Evolutionary conservation across 2,113 vertebrate species (phyloP).

Genomic region (Motacilla tschutschensis): DNA sequence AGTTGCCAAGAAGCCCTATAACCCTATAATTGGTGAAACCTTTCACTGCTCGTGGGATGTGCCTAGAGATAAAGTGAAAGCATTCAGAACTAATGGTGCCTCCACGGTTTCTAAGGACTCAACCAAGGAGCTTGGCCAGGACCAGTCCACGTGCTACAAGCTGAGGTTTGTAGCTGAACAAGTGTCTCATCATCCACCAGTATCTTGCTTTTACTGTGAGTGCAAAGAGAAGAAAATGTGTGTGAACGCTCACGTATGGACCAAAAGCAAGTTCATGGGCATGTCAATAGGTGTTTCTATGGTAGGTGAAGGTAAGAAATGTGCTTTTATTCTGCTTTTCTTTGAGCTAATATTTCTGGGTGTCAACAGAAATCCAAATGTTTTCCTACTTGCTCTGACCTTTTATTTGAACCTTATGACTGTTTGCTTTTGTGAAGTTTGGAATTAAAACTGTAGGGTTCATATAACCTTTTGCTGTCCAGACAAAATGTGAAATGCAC

Average conservation of each 20-base stretch:
- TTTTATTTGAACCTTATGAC: background rate
- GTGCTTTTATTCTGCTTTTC: background rate
- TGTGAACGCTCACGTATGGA: constrained; percentile 90
- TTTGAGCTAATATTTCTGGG: background rate
- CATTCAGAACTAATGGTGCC: constrained; percentile 66
- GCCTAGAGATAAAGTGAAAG: constrained; percentile 83
- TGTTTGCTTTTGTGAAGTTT: background rate
- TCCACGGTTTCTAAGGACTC: constrained; percentile 51
- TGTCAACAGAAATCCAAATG: background rate
- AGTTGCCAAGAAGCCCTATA: constrained; percentile 96
- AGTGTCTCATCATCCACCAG: constrained; percentile 92
- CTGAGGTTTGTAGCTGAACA: constrained; percentile 92
- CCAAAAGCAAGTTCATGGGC: constrained; percentile 98
- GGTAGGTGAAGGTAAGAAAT: constrained; percentile 91
- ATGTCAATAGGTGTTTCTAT: constrained; percentile 97
- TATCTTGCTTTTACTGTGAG: constrained; percentile 96
- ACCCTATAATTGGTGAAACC: constrained; percentile 92
- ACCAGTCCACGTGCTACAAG: constrained; percentile 74
- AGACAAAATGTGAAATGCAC: background rate
- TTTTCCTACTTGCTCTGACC: background rate
- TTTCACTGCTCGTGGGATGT: constrained; percentile 96
- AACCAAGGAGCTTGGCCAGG: constrained; percentile 52
- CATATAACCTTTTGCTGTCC: background rate
- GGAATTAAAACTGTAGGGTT: background rate
- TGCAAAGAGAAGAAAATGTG: constrained; percentile 90